Percentiles rank a stretch among this genome's conserved stretches.
phyloP scores from a whole-genome alignment of 2,888 invertebrate genomes.

The Drosophila sordidapex region DNA sequence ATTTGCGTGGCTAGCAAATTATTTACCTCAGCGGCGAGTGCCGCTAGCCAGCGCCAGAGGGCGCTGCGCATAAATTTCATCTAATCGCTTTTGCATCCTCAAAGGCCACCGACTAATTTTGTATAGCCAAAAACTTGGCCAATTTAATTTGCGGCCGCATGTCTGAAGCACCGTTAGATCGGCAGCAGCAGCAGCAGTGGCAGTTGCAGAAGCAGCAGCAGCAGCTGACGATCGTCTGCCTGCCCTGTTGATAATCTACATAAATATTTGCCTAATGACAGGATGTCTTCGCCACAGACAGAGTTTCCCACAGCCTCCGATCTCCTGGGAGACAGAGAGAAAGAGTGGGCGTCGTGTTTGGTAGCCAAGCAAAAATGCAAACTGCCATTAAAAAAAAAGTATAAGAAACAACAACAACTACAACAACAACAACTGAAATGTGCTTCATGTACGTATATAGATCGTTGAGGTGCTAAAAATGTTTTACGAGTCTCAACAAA shows the following conservation, averaged over 20 bases:
- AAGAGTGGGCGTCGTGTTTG: conserved; percentile 72
- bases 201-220: conserved; percentile 15
- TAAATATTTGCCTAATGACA: conserved; percentile 79
- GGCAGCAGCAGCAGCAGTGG: conserved; percentile 18
- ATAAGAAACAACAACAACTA: conserved; percentile 22
- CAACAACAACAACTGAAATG: conserved; percentile 22
- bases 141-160: conserved; percentile 49
- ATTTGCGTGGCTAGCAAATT: conserved; percentile 57
- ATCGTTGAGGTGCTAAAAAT: conserved; percentile 81
- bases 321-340: conserved; percentile 5
- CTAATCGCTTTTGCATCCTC: conserved; percentile 53
- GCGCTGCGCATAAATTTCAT: conserved; percentile 68
- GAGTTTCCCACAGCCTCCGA: conserved; percentile 64
- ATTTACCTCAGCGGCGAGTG: conserved; percentile 18
- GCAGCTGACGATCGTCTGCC: conserved; percentile 37
- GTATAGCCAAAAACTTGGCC: conserved; percentile 25
- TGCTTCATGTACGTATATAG: conserved; percentile 56
- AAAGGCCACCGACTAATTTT: conserved; percentile 61
- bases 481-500: conserved; percentile 82
- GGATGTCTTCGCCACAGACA: conserved; percentile 58
- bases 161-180: conserved; percentile 62
- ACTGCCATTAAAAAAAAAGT: conserved; percentile 63
- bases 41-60: conserved; percentile 67
- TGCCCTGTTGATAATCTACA: conserved; percentile 60
- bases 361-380: conserved; percentile 65